Conservation (phyloP, 2,888 invertebrate species). For the Tricholauxania praeusta region DNA sequence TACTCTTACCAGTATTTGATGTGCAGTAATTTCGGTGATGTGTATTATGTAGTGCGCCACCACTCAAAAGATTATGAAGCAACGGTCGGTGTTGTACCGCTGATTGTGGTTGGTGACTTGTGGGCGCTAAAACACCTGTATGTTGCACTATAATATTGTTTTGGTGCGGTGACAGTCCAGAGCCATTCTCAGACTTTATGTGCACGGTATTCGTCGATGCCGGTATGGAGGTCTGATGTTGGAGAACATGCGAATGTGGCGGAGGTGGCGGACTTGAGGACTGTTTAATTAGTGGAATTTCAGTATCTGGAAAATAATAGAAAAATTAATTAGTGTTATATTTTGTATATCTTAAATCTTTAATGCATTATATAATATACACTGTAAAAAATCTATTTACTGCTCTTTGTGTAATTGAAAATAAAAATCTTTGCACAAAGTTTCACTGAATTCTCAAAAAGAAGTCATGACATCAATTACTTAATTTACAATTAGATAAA, state of each 20-base stretch:
- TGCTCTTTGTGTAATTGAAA: no score
- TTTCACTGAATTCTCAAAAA: no score
- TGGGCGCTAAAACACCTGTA: slow-evolving; percentile 47
- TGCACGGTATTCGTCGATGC: slow-evolving; percentile 61
- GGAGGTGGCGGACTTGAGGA: slow-evolving; percentile 65
- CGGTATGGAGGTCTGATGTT: slow-evolving; percentile 51
- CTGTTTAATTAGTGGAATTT: slow-evolving; percentile 69
- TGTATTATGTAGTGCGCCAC: slow-evolving; percentile 67
- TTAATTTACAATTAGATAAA: no score
- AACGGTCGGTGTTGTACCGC: slow-evolving; percentile 66
- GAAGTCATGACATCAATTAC: no score
- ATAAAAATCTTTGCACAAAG: no score
- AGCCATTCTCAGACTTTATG: slow-evolving; percentile 61
- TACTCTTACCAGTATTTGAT: slow-evolving; percentile 67
- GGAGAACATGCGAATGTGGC: slow-evolving; percentile 55
- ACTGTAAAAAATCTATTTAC: no score
- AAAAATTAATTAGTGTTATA: slow-evolving; percentile 26
- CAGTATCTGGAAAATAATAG: slow-evolving; percentile 62
- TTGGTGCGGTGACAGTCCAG: slow-evolving; percentile 42
- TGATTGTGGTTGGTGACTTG: slow-evolving; percentile 59
- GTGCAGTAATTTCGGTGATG: slow-evolving; percentile 68
- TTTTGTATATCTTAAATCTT: background rate
- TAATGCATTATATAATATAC: no score
- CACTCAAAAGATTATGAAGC: slow-evolving; percentile 67
- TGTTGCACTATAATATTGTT: slow-evolving; percentile 47